Percentiles rank a stretch among this genome's conserved stretches.
phyloP scores from a whole-genome alignment of 2,113 vertebrate genomes.

The Anseranas semipalmata region DNA sequence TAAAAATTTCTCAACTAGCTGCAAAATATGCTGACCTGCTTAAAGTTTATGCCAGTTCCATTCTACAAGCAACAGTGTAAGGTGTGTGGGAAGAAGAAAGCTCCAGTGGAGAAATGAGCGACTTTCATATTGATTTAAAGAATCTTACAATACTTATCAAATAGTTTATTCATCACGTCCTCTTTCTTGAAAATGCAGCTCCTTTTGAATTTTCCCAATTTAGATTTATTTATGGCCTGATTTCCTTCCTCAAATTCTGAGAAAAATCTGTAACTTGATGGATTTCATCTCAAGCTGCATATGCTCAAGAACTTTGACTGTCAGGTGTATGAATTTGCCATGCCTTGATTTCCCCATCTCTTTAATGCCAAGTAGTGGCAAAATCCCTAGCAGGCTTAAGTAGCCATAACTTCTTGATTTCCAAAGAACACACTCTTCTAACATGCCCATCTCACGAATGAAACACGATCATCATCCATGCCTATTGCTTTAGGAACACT shows the following conservation, averaged over 20 bases:
- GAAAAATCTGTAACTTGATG: not conserved
- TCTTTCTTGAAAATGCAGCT: not conserved
- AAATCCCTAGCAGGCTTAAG: not conserved
- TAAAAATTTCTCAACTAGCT: not conserved
- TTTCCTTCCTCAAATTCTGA: not conserved
- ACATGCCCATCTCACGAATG: not conserved
- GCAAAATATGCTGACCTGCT: not conserved
- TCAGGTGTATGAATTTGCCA: not conserved
- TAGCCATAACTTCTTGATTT: not conserved
- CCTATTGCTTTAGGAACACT: not conserved
- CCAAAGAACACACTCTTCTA: not conserved
- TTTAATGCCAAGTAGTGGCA: not conserved
- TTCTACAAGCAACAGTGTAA: not conserved
- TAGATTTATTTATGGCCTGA: not conserved
- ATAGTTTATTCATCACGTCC: not conserved
- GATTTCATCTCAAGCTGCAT: not conserved
- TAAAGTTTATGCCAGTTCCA: not conserved
- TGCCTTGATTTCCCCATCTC: not conserved
- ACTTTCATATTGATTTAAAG: not conserved
- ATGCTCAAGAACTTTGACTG: not conserved
- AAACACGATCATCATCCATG: not conserved
- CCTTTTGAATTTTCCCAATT: not conserved
- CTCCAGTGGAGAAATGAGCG: not conserved
- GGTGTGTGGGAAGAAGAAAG: constrained; percentile 1
- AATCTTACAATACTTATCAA: not conserved